Evolutionary conservation across 2,113 vertebrate genomes (phyloP), one percentile per base, ranked within the genome.

Genomic region (Neolamprologus toae): DNA sequence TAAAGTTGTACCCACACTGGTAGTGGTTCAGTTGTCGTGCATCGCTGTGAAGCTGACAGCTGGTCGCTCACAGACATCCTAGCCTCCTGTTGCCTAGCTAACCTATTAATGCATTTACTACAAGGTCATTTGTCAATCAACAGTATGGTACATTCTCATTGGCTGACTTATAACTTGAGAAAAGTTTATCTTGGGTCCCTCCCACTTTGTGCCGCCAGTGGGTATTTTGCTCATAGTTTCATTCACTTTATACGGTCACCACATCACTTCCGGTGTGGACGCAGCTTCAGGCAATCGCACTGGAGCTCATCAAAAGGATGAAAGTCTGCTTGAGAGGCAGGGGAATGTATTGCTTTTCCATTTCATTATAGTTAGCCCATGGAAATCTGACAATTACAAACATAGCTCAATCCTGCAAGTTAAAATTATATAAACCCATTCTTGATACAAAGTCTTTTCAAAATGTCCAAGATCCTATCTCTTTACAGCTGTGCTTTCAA

Each of bases 391-490:
- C 16, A n/a, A 21, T 53, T 86, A 83, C 40, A 88, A 85, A 81
- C 42, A 81, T 54, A 79, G 26, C 53, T 76, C 28, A 14, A 17
- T 54, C n/a, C 23, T 81, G 61, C 12, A 55, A 49, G 35, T 85
- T 91, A 49, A 92, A 83, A 82, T 55, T 2, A 87, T 59, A 78
- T 78, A 59, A 28, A 54, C 51, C 61, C 71, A 57, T 57, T 91
- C 68, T 47, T 37, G 28, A 76, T n/a, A 7, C 54, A 6, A 49
- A 86, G 23, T 59, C 83, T 87, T 83, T 91, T 89, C 35, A 83
- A n/a, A 86, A 49, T 86, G 55, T 85, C 80, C 71, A 12, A 82
- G 90, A 90, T 87, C 53, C 45, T 59, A 88, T 91, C 81, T 71
- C 45, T 53, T 86, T 83, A 79, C 81, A 80, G 49, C 37, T 84